Evolutionary conservation across 2,888 invertebrate genomes (phyloP), one percentile per base, ranked within the genome.

Genomic region (Arge pagana): DNA sequence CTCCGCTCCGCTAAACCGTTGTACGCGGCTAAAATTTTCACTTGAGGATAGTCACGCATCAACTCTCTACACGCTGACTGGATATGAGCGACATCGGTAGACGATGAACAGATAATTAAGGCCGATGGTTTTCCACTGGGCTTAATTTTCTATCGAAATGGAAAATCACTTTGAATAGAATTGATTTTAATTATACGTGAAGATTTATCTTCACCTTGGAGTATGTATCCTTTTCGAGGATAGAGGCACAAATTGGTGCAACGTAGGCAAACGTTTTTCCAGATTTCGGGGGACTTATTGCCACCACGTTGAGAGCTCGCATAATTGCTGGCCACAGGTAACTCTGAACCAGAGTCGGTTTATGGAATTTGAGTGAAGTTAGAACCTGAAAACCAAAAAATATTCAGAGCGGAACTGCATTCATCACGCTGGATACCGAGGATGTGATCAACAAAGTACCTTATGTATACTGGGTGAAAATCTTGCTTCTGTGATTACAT

Each of bases 231-330:
- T 69, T 71, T 64, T 84, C 81, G 11, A 78, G 70, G 4, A 89
- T 72, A 48, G 83, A 78, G 41, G 85, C 83, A 43, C 86, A 80
- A 3, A 92, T 72, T 0, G 88, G 83, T 10, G 88, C 83, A 19
- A 88, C 68, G 67, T 88, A 90, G 0, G 86, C 85, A 64, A 86
- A 73, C 0, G 90, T 88, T 77, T 90, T 89, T 0, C 89, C 89
- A 45, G 84, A 81, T 10, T 75, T 73, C 1, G 77, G 66, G 0
- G 83, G 79, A 54, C 85, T 82, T 1, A 91, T 78, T 54, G 87
- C 80, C 43, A 87, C 81, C 1, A 87, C 76, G 56, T 87, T 85
- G 40, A 84, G 80, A 0, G 85, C 85, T 28, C 86, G 79, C 33
- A 85, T 74, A 36, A 90, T 79, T 2, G 85, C 83, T 0, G 85